Base-by-base conservation (phyloP, 2,888 invertebrate species). In the Uropetala carovei region DNA sequence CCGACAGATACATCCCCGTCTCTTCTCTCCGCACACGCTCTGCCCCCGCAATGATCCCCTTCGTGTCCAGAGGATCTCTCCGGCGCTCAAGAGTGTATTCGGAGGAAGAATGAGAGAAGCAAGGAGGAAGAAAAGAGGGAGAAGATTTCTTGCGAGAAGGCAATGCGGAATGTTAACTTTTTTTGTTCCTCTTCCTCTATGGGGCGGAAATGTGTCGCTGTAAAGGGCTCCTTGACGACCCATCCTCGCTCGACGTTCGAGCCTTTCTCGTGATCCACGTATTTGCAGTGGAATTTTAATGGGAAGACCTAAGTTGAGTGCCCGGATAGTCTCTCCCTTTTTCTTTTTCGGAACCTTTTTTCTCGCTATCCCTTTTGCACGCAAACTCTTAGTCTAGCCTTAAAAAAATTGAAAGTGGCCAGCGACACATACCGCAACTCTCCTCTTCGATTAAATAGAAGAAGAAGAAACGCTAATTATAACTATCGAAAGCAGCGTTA, bases 261-360 rank as follows among this genome's bases (percentile, higher is more conserved):
- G 68, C 64, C 64, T 18, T 18, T 64, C 64, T 30, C 64, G 64
- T 60, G 18, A 89, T n/a, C 64, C 89, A 68, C 89, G 89, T 86
- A 86, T 86, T 86, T 86, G 86, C 89, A 22, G 56, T 43, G 89
- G 89, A 89, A 89, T 89, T 89, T 89, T 89, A 89, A 89, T 89
- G 89, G 89, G 64, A 57, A 27, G 89, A 64, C 18, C 89, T 43
- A 60, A n/a, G 89, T 68, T 89, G 89, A 89, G 89, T 56, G 43
- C 64, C 59, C 89, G 60, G 14, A 10, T 22, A 10, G 68, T n/a
- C 68, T n/a, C 9, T 13, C 68, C 22, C 22, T 68, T 68, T 14
- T 64, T 68, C 68, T 68, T 18, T 68, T 68, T 68, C 18, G n/a
- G 68, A 22, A 22, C 22, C 75, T 27, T 27, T 75, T 75, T 75